Base-by-base conservation (phyloP, 2,797 vertebrate species). In the Cyprinella venusta region DNA sequence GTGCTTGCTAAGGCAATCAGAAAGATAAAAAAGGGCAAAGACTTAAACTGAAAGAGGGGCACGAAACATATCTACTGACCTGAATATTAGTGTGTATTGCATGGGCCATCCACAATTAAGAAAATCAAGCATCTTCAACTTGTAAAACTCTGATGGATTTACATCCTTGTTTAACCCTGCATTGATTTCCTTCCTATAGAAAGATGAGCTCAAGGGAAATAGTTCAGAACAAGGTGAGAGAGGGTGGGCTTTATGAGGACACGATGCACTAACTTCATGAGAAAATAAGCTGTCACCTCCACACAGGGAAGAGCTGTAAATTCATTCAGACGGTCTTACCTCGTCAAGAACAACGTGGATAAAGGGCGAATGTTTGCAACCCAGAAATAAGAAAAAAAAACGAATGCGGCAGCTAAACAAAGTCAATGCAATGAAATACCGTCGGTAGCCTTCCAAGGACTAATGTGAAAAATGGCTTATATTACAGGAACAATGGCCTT, bases 361-460 rank as follows among this genome's bases (percentile, higher is more conserved):
- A 24, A 67, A 61, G 18, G 72, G 15, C 3, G 21, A 54, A 75
- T 45, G 74, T 30, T 69, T 50, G 21, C 18, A 61, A 65, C 54
- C 42, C 26, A 54, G 12, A 21, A 78, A 48, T 45, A 12, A 26
- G 21, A 33, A 10, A 61, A 21, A 21, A 33, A 30, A 30, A 84
- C 12, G 6, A 56, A 82, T 45, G 80, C 6, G 24, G 36, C 82
- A 75, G 71, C 68, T 77, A 26, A 86, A 82, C 63, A n/a, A 85
- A 89, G 86, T 89, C 80, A 88, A 74, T 87, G 64, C 59, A 63
- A 76, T 80, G 61, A 84, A 87, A 79, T 86, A 82, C 80, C 75
- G 88, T 85, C 80, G 24, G 36, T 54, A 56, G 76, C 56, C 52
- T 85, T 79, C 75, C 76, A 72, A 68, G 33, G 52, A 56, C 42